Percentiles rank a stretch among this genome's conserved stretches.
These are phyloP conservation scores for Xenopus laevis DNA, from an alignment of 2,113 vertebrate genomes.

Conservation along the genomic window DNA sequence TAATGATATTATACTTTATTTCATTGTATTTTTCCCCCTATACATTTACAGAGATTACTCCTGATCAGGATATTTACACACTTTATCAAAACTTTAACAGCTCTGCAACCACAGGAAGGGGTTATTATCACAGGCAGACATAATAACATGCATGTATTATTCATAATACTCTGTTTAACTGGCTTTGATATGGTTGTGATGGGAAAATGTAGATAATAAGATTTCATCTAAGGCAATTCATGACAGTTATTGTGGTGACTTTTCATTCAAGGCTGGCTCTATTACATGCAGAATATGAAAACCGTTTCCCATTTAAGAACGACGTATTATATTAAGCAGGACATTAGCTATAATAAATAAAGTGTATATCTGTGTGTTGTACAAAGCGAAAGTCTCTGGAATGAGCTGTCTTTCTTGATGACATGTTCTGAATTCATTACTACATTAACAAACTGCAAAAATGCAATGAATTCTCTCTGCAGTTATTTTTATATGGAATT, in stretches of 20 bases:
- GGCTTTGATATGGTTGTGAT: not conserved
- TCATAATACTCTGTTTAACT: not conserved
- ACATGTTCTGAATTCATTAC: not conserved
- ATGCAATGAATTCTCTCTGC: not conserved
- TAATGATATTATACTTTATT: too few species aligned
- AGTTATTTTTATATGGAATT: not conserved
- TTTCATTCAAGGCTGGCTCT: not conserved
- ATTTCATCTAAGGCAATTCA: not conserved
- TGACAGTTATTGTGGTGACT: not conserved
- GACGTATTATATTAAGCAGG: not conserved
- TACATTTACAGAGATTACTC: not conserved
- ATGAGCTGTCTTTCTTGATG: not conserved
- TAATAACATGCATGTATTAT: conserved; percentile 3
- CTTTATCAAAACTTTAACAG: not conserved
- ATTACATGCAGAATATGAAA: not conserved
- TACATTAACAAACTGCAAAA: not conserved
- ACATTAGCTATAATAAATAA: conserved; percentile 3
- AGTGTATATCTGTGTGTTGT: not conserved
- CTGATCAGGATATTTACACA: not conserved
- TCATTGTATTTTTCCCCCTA: not conserved
- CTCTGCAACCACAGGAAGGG: not conserved
- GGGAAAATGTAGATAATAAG: not conserved
- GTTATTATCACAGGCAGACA: not conserved
- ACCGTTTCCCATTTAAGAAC: not conserved
- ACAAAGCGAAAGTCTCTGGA: not conserved